Base-by-base conservation (phyloP, 2,797 vertebrate species). In the Threskiornis aethiopicus region DNA sequence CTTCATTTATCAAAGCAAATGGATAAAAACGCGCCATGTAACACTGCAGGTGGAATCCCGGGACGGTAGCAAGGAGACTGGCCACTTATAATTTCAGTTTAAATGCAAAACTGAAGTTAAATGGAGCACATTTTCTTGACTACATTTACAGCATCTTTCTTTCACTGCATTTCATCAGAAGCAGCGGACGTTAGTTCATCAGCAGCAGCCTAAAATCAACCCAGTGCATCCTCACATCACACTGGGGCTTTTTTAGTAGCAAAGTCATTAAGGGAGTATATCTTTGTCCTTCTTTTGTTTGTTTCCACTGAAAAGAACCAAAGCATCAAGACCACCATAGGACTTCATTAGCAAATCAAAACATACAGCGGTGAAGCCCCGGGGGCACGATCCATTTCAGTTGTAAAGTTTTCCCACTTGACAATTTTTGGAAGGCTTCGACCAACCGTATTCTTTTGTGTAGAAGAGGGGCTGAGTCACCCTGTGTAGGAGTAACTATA, bases 341-440 rank as follows among this genome's bases (percentile, higher is more conserved):
- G 29, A 83, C 46, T 58, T 72, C 41, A 49, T 46, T 13, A 89
- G n/a, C 6, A 2, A 79, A 94, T 54, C 46, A 42, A 69, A 92
- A 91, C 8, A 42, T 3, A 77, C 22, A 86, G 42, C 2, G 1
- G 33, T 52, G 33, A 93, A 96, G 66, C 20, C 49, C 16, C 11
- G 1, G 31, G 31, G 18, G 47, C 16, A 54, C 1, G 1, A 89
- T 65, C 58, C 55, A 59, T 65, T 95, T 84, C 37, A n/a, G 25
- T 6, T 35, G 66, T 47, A n/a, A 81, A 93, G n/a, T 78, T 88
- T 79, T 90, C 59, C 85, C 47, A 83, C 59, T 88, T 72, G 59
- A 85, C 46, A 95, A 76, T 65, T 90, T 96, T 82, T 92, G 81
- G 84, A 95, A 95, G n/a, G 19, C 51, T 93, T 94, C 78, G 91